phyloP scores from a whole-genome alignment of 1,140 invertebrate genomes.

The Orussus abietinus region DNA sequence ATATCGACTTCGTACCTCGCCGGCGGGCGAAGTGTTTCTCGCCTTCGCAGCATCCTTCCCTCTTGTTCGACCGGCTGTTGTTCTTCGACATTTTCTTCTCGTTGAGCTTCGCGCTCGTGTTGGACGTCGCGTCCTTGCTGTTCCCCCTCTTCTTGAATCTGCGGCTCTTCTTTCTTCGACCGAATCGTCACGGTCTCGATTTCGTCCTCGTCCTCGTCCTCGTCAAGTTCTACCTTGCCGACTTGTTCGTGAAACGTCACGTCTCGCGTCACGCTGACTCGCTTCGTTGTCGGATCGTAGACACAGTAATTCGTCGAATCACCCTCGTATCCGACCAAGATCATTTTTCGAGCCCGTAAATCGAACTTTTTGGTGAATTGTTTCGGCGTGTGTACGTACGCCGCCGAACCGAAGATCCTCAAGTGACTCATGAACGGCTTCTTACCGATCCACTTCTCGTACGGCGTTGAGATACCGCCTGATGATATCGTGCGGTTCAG shows the following conservation, averaged over 20 bases:
- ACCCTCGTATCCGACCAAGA: slow-evolving; percentile 11
- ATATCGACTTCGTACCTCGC: not conserved
- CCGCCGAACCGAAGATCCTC: slow-evolving; percentile 36
- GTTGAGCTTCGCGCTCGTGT: not conserved
- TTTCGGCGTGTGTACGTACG: slow-evolving; percentile 34
- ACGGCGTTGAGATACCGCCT: slow-evolving; percentile 13
- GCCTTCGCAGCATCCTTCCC: not conserved
- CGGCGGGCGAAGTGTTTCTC: not conserved
- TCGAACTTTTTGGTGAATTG: slow-evolving; percentile 16
- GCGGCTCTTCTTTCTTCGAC: not conserved
- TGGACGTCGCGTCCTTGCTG: not conserved
- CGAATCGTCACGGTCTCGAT: not conserved
- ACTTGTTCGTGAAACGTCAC: slow-evolving; percentile 6
- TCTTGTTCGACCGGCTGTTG: not conserved
- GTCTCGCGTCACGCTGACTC: no score
- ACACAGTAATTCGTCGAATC: slow-evolving; percentile 12
- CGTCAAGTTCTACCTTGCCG: not conserved
- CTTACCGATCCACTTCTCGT: slow-evolving; percentile 22
- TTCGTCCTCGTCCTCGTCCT: not conserved
- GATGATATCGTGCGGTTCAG: slow-evolving; percentile 21
- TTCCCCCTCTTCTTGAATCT: not conserved
- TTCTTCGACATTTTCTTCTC: not conserved
- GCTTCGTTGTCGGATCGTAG: slow-evolving; percentile 12
- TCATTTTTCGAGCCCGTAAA: slow-evolving; percentile 1
- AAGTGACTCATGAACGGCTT: slow-evolving; percentile 28